Evolutionary conservation across 2,797 vertebrate genomes (phyloP), one percentile per base, ranked within the genome.

Genomic region (Crax fasciolata): DNA sequence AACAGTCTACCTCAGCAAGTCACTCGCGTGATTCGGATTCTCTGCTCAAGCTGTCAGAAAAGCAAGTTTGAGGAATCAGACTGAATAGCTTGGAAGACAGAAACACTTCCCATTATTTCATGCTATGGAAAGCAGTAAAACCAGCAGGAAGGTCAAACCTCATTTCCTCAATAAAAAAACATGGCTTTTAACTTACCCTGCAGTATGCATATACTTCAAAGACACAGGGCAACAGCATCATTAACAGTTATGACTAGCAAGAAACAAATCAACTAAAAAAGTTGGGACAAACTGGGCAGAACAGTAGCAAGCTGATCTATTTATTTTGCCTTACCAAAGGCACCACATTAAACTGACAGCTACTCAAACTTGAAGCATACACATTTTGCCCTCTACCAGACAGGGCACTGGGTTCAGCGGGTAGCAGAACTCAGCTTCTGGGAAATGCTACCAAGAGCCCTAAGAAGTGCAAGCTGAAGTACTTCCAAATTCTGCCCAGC

Each of bases 301-400:
- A 8, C 6, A 59, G 44, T 20, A 58, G 44, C 2, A 55, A 65
- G 62, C 13, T 3, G 13, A 32, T 18, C 2, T 1, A 2, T 24
- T 65, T 2, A 24, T 35, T 27, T 7, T 20, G 30, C 9, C 44
- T 16, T 8, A 21, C 66, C 55, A 25, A 11, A 51, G 79, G 6
- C 39, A 8, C 38, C 51, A 3, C 4, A 0, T 1, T 4, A 13
- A 35, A 55, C 12, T 2, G 11, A 7, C 7, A 23, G 2, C 65
- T 1, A 0, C 54, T 41, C 52, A 11, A 1, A 18, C 4, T 1
- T 41, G 2, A 43, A 30, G 70, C 32, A 63, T 16, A 15, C 9
- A 4, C 3, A 0, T 2, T 46, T 27, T 28, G 38, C 72, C 51
- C 6, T 1, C 6, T 12, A 18, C 9, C 2, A 0, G 57, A 44